phyloP scores from a whole-genome alignment of 2,888 invertebrate genomes.

The Maniola hyperantus region DNA sequence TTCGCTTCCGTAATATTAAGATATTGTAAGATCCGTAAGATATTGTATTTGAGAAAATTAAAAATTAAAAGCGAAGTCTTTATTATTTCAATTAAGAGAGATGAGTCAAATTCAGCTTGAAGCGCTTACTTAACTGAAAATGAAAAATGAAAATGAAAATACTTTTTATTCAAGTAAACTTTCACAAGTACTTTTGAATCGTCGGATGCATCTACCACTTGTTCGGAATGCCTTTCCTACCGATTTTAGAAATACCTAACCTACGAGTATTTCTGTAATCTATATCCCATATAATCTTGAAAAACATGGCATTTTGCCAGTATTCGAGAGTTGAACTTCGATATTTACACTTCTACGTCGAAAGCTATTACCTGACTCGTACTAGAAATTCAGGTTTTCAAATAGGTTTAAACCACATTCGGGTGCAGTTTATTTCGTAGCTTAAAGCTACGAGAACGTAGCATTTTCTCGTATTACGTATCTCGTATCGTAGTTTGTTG shows the following conservation, averaged over 20 bases:
- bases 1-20: no score
- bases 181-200: no score
- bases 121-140: no score
- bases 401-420: neutral
- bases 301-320: slow-evolving; percentile 2
- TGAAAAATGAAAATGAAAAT: no score
- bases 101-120: neutral
- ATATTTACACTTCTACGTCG: slow-evolving; percentile 16
- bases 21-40: no score
- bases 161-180: no score
- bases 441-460: neutral
- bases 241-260: neutral
- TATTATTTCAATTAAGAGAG: no score
- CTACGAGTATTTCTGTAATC: neutral
- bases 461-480: neutral
- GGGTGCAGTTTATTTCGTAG: slow-evolving; percentile 17
- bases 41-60: no score
- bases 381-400: slow-evolving; percentile 17
- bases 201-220: no score
- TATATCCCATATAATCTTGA: neutral
- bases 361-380: slow-evolving; percentile 13
- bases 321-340: slow-evolving; percentile 6
- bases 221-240: no score
- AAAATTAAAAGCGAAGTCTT: no score
- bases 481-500: no score